Percentiles rank a stretch among this genome's conserved stretches.
Conservation (phyloP, 2,888 invertebrate genomes). For the Calliphora vomitoria region DNA sequence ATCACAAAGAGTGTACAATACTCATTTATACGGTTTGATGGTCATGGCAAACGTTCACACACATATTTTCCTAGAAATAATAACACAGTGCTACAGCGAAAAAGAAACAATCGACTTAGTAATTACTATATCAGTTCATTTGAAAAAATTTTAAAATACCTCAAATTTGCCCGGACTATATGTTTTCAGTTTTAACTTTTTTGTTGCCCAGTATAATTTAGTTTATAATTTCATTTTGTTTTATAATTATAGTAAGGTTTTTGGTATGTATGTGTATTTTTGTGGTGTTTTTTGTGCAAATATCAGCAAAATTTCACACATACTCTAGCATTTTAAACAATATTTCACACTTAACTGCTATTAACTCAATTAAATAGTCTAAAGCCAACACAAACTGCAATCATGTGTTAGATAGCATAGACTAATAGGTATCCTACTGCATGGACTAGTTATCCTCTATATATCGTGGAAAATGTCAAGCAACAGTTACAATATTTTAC, state of each 20-base stretch:
- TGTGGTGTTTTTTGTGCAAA: conserved; percentile 11
- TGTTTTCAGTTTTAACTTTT: too few species aligned
- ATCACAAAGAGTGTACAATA: neutral
- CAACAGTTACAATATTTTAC: too few species aligned
- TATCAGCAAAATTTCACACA: conserved; percentile 13
- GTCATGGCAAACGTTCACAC: conserved; percentile 21
- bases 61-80: conserved; percentile 23
- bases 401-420: neutral
- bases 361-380: conserved; percentile 39
- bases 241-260: conserved; percentile 3
- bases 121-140: too few species aligned
- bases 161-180: too few species aligned
- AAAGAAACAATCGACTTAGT: too few species aligned
- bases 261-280: neutral
- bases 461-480: too few species aligned
- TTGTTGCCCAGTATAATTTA: neutral
- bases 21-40: conserved; percentile 54
- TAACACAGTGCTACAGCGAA: neutral
- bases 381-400: neutral
- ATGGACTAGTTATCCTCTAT: too few species aligned
- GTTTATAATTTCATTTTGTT: conserved; percentile 42
- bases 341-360: conserved; percentile 34
- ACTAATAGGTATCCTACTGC: neutral
- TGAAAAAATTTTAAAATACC: too few species aligned
- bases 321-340: neutral